These are phyloP conservation scores for Tautogolabrus adspersus DNA, from an alignment of 2,113 vertebrate genomes.

Conservation along the genomic window DNA sequence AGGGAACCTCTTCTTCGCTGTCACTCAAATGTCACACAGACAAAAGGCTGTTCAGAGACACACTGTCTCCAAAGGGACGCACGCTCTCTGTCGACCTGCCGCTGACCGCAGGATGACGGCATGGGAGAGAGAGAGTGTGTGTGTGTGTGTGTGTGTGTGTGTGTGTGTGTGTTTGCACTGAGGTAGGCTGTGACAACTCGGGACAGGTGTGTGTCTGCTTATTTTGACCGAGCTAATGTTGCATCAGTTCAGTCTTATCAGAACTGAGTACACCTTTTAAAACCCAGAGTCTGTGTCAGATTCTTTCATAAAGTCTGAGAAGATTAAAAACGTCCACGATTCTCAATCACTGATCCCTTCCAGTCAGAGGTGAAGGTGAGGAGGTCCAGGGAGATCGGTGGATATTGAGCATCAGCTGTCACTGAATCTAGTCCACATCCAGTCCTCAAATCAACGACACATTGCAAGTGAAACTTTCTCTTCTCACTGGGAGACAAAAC, in stretches of 20 bases:
- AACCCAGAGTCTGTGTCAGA: too few relatives aligned
- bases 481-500: neutral
- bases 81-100: conserved; percentile 50
- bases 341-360: too few relatives aligned
- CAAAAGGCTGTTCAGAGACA: conserved; percentile 72
- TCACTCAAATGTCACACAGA: conserved; percentile 76
- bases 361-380: too few relatives aligned
- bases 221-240: neutral
- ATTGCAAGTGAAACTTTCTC: neutral
- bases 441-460: neutral
- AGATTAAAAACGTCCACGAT: too few relatives aligned
- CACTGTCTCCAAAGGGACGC: conserved; percentile 58
- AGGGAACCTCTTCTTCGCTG: conserved; percentile 76
- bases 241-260: too few relatives aligned
- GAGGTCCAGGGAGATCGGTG: too few relatives aligned
- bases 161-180: neutral
- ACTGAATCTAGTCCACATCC: too few relatives aligned
- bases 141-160: too few relatives aligned
- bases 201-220: too few relatives aligned
- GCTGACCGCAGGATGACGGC: conserved; percentile 59
- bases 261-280: too few relatives aligned
- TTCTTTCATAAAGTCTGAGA: too few relatives aligned
- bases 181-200: conserved; percentile 19
- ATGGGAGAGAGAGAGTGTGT: conserved; percentile 31
- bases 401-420: too few relatives aligned